Percentiles rank a stretch among this genome's conserved stretches.
phyloP scores from a whole-genome alignment of 1,140 invertebrate genomes.

The Drosophila pseudoobscura region DNA sequence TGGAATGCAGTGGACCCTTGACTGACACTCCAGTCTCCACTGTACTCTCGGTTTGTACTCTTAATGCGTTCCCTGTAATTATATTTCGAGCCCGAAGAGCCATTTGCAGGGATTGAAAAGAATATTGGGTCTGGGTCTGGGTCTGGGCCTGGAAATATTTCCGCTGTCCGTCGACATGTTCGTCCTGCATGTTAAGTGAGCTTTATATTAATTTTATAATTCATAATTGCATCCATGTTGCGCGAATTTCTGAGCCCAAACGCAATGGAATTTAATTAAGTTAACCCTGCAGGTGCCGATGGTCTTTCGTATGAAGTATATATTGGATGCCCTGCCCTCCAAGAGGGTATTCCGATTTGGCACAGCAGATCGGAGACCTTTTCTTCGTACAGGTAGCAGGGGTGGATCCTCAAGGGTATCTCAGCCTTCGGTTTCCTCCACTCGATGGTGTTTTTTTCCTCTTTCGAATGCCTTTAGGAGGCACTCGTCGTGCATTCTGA shows the following conservation, averaged over 20 bases:
- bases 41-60: no score
- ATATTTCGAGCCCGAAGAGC: conserved; percentile 24
- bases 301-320: conserved; percentile 24
- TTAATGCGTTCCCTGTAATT: conserved; percentile 12
- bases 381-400: no score
- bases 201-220: conserved; percentile 62
- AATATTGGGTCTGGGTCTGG: conserved; percentile 9
- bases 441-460: conserved; percentile 13
- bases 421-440: background rate
- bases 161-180: conserved; percentile 28
- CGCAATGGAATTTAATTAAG: conserved; percentile 70
- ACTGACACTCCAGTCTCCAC: no score
- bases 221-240: conserved; percentile 69
- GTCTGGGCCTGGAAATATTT: conserved; percentile 52
- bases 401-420: no score
- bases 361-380: no score
- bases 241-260: conserved; percentile 52
- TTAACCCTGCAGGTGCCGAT: conserved; percentile 43
- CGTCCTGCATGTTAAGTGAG: conserved; percentile 61
- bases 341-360: background rate
- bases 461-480: conserved; percentile 21
- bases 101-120: background rate
- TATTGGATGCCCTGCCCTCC: background rate
- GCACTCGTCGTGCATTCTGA: conserved; percentile 56
- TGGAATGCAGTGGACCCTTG: no score